Base-by-base conservation (phyloP, 1,140 invertebrate species). In the Luehdorfia chinensis region DNA sequence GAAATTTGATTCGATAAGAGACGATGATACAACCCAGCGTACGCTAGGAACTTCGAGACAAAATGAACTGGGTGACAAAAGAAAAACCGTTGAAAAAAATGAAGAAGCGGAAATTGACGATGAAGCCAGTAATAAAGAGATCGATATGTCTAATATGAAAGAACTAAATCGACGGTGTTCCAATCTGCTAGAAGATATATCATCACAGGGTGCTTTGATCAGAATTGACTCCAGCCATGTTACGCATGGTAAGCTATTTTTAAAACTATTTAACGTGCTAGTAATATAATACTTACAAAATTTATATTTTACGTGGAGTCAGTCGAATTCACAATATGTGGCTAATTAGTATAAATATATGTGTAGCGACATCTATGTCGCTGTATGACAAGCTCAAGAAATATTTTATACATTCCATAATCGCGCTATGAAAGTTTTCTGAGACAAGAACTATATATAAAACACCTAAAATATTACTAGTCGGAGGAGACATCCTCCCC, bases 131-230 rank as follows among this genome's bases (percentile, higher is more conserved):
- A 15, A 55, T 46, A 64, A 64, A 15, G 69, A 73, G 36, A 48
- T 36, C 41, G 72, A 87, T 48, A 66, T 76, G 8, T 76, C 83
- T 5, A 83, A 87, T 50, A 87, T 87, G 53, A 78, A 66, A 51
- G 84, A 88, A 59, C 53, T 88, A 13, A 87, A 87, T 52, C 72
- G 87, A 68, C 73, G 87, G 50, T 88, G 87, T 58, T 88, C 87
- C 14, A 87, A 86, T 62, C 70, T 88, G 39, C 52, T 88, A 14
- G 87, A 88, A 60, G 87, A 85, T 50, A 87, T 88, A 53, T 87
- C 85, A 23, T 50, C 65, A 16, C 83, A 85, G 54, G 85, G 84
- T 25, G 80, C 85, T 21, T 57, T 77, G 5, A 87, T 88, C 37
- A 73, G 79, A 50, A 88, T 88, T 30, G 87, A 88, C 66, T 81